Evolutionary conservation across 1,140 invertebrate genomes (phyloP), one percentile per base, ranked within the genome.

Genomic region (Drosophila gunungcola): DNA sequence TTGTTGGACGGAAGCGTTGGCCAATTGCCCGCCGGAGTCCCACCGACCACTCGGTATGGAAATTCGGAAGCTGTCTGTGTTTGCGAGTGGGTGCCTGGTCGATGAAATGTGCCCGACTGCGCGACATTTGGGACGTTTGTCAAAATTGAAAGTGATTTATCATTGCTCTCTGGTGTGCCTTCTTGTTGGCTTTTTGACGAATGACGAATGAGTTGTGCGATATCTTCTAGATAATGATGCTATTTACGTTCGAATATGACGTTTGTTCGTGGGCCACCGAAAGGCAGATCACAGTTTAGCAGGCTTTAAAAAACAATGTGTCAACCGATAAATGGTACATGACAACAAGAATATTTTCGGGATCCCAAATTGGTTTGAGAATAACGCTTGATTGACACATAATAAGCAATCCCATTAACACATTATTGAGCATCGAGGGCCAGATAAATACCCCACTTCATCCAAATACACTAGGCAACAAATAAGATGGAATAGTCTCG

Each of bases 131-230:
- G 77, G 79, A 86, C 79, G 83, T 86, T 88, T 88, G 82, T 88
- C 83, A 88, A 82, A 86, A 86, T 88, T 88, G 79, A 86, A 86
- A 82, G 69, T 86, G 83, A 86, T 86, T 86, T 86, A 86, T 86
- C 82, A 82, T 78, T 81, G 81, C 57, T 54, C 64, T 70, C 68
- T 4, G 52, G 12, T n/a, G 29, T 29, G 42, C 38, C 46, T 39
- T 48, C 55, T 69, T 43, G 58, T 65, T 75, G 81, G 60, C 55
- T 62, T 52, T 52, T 49, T 75, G 68, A 73, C 60, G 79, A 81
- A 85, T 85, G 81, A 85, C 82, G 81, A 86, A 85, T 86, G 82
- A 86, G 82, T 75, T 86, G 53, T 34, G 73, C 64, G 63, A 81
- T 70, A 78, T 74, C 64, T 65, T 34, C 52, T 16, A 64, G 73